These are phyloP conservation scores for Cebus imitator DNA, from an alignment of 2,113 vertebrate species.

Conservation along the genomic window DNA sequence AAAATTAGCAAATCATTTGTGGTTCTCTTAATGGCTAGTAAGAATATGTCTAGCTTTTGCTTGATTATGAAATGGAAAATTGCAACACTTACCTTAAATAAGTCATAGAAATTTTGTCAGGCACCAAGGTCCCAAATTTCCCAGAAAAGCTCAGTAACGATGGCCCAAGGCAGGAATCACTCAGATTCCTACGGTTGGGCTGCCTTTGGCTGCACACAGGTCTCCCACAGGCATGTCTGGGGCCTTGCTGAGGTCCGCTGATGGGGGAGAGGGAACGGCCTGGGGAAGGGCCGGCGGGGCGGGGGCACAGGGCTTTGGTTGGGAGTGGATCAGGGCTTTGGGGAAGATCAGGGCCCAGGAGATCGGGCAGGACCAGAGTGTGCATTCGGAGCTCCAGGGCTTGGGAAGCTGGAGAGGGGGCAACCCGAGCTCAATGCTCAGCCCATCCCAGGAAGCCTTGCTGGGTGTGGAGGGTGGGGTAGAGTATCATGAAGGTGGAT, in stretches of 20 bases:
- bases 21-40: conserved; percentile 29
- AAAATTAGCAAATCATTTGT: conserved; percentile 18
- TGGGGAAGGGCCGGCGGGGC: rapidly evolving
- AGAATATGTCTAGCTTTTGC: background rate
- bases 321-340: no score
- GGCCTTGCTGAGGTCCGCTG: rapidly evolving
- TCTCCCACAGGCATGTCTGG: background rate
- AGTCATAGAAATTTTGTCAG: background rate
- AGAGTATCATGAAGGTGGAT: rapidly evolving
- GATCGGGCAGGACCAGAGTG: rapidly evolving
- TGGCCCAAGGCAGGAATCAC: background rate
- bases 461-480: rapidly evolving
- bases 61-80: conserved; percentile 30
- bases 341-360: rapidly evolving
- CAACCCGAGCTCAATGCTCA: rapidly evolving
- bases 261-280: rapidly evolving
- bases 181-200: background rate
- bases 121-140: background rate
- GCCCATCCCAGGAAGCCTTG: background rate
- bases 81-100: conserved; percentile 42
- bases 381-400: rapidly evolving
- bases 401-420: rapidly evolving
- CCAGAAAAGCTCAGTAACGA: background rate
- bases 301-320: background rate
- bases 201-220: rapidly evolving